Evolutionary conservation across 2,888 invertebrate species (phyloP).

Genomic region (Apoda limacodes): DNA sequence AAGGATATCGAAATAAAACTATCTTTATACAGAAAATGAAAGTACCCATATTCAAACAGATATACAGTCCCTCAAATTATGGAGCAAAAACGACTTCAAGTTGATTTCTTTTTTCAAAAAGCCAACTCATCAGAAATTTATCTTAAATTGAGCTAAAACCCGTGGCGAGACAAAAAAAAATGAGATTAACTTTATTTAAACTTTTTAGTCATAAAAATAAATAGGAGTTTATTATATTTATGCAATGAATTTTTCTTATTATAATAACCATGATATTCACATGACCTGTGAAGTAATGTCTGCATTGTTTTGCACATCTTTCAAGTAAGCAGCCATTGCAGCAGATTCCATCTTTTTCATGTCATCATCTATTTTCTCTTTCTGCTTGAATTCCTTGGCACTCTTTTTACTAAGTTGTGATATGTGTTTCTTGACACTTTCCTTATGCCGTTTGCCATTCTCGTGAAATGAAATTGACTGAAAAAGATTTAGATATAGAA

Average conservation of each 20-base stretch:
- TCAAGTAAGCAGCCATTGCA: slow-evolving; percentile 88
- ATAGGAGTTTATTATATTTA: too few species aligned
- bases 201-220: too few species aligned
- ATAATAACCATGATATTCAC: slow-evolving; percentile 18
- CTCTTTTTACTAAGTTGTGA: slow-evolving; percentile 87
- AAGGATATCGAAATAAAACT: too few species aligned
- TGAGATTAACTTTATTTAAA: too few species aligned
- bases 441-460: slow-evolving; percentile 91
- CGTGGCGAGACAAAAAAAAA: too few species aligned
- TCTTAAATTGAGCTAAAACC: too few species aligned
- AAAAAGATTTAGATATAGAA: slow-evolving; percentile 23
- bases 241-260: slow-evolving; percentile 1
- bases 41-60: too few species aligned
- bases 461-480: slow-evolving; percentile 96
- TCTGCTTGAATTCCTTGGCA: slow-evolving; percentile 81
- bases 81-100: too few species aligned
- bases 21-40: too few species aligned
- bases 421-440: slow-evolving; percentile 89
- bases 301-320: slow-evolving; percentile 81
- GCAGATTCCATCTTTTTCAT: slow-evolving; percentile 91
- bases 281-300: slow-evolving; percentile 72
- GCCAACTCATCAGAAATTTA: too few species aligned
- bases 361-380: slow-evolving; percentile 81
- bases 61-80: too few species aligned
- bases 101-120: too few species aligned